Evolutionary conservation across 2,113 vertebrate genomes (phyloP).

Genomic region (Clarias macrocephalus): DNA sequence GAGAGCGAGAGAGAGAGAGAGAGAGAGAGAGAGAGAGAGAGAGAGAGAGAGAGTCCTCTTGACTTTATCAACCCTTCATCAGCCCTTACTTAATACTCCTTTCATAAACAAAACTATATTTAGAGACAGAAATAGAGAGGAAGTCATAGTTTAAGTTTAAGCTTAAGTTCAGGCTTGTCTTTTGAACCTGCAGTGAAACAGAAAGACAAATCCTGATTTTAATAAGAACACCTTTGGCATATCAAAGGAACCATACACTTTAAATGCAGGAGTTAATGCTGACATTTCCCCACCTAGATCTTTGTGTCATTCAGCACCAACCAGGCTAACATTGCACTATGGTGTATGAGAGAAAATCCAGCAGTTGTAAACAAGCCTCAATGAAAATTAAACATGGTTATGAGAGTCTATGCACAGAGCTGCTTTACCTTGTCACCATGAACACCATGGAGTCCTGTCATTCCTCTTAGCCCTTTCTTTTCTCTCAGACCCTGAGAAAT

Average conservation of each 20-base stretch:
- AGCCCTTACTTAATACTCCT: not conserved
- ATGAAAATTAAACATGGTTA: not conserved
- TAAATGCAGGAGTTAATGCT: not conserved
- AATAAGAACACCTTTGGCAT: not conserved
- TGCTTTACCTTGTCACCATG: constrained; percentile 44
- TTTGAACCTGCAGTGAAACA: not conserved
- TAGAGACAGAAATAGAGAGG: not conserved
- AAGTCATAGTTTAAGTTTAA: not conserved
- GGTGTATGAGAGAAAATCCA: no score
- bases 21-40: no score
- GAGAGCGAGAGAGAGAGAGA: no score
- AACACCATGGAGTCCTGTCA: constrained; percentile 23
- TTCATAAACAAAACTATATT: not conserved
- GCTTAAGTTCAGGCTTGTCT: not conserved
- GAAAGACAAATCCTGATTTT: not conserved
- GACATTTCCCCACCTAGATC: not conserved
- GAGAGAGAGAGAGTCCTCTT: no score
- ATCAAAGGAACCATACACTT: not conserved
- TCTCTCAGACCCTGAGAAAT: constrained; percentile 43
- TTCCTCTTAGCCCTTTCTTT: constrained; percentile 40
- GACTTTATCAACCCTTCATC: no score
- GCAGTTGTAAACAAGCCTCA: not conserved
- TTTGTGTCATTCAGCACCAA: not conserved
- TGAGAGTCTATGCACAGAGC: not conserved
- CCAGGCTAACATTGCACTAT: not conserved